phyloP scores from a whole-genome alignment of 2,888 invertebrate species.

The Scelioninae gen. 1 region DNA sequence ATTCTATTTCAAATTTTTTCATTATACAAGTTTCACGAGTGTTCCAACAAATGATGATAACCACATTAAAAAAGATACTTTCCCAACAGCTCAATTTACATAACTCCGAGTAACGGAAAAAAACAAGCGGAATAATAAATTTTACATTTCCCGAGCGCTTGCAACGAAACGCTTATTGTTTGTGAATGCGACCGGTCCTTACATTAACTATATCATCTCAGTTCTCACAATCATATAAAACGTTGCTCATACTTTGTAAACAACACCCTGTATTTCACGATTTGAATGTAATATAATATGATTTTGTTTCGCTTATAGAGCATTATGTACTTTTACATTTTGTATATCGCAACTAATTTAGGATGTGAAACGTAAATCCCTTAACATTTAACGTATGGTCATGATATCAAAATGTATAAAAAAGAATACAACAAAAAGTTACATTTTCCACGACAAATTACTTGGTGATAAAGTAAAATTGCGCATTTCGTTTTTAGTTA shows the following conservation, averaged over 20 bases:
- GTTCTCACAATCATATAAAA: constrained; percentile 42
- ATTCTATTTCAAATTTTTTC: not conserved
- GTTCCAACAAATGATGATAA: constrained; percentile 19
- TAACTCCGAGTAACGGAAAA: constrained; percentile 16
- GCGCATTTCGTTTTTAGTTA: not conserved
- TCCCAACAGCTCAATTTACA: constrained; percentile 44
- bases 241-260: constrained; percentile 41
- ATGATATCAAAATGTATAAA: constrained; percentile 22
- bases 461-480: constrained; percentile 24
- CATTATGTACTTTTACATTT: constrained; percentile 11
- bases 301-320: constrained; percentile 26
- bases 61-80: constrained; percentile 31
- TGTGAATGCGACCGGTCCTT: constrained; percentile 38
- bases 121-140: constrained; percentile 38
- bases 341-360: constrained; percentile 19
- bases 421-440: not conserved
- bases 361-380: constrained; percentile 21
- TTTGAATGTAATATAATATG: constrained; percentile 42
- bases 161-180: constrained; percentile 51
- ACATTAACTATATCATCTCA: constrained; percentile 47
- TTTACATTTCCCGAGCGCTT: constrained; percentile 17
- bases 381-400: constrained; percentile 34
- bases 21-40: not conserved
- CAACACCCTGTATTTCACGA: constrained; percentile 45
- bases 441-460: constrained; percentile 23